Conservation (phyloP, 1,140 invertebrate genomes). For the Argopecten irradians region DNA sequence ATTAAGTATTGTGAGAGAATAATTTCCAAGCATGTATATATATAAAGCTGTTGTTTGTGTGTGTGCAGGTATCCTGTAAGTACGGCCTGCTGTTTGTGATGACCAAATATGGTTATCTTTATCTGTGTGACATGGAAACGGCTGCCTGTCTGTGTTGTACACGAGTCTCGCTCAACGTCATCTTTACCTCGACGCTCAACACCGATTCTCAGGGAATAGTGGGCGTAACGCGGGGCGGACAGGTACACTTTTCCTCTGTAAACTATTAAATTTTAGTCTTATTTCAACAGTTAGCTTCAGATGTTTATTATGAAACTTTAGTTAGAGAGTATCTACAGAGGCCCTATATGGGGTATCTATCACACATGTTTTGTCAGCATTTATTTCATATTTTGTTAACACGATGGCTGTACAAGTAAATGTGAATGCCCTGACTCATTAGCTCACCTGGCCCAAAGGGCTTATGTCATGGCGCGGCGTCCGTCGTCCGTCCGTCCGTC, state of each 20-base stretch:
- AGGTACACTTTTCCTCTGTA: conserved; percentile 63
- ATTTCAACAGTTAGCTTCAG: background rate
- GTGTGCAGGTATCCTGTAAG: conserved; percentile 72
- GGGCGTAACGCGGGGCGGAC: conserved; percentile 75
- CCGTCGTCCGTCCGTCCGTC: too few relatives aligned
- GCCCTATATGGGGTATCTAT: background rate
- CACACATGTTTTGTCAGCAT: too few relatives aligned
- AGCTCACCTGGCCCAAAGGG: too few relatives aligned
- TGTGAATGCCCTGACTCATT: too few relatives aligned
- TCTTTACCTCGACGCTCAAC: conserved; percentile 75
- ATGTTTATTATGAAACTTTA: background rate
- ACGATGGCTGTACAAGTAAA: too few relatives aligned
- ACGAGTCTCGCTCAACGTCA: conserved; percentile 71
- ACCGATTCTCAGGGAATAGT: conserved; percentile 75
- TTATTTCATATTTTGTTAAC: background rate
- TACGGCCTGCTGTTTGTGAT: conserved; percentile 75
- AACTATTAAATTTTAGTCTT: background rate
- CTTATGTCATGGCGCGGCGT: too few relatives aligned
- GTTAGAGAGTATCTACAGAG: background rate
- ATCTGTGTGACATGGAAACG: conserved; percentile 77
- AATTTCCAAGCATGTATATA: background rate
- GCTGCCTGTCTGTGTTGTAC: conserved; percentile 72
- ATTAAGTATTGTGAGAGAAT: background rate
- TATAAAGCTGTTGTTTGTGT: background rate
- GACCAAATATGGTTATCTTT: conserved; percentile 77